Conservation (phyloP, 2,797 vertebrate species). For the Heteromormyrus szaboi region DNA sequence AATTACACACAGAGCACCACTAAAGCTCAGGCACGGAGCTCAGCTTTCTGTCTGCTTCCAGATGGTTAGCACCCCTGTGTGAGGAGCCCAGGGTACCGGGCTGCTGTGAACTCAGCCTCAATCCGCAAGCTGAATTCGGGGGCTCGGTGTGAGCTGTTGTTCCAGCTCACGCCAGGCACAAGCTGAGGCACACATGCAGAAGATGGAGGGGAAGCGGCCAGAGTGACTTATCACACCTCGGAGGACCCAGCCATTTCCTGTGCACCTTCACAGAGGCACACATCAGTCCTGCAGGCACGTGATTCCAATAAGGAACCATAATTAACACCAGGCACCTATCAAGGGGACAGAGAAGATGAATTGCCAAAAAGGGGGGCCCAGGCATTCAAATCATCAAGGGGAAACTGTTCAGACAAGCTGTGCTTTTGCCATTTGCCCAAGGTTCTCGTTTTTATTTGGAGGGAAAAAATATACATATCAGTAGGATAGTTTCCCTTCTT, state of each 20-base stretch:
- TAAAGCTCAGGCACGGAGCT: background rate
- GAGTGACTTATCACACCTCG: conserved; percentile 54
- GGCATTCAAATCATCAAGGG: conserved; percentile 58
- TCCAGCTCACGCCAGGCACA: conserved; percentile 57
- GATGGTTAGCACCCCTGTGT: background rate
- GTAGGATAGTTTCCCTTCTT: conserved; percentile 34
- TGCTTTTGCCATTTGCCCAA: conserved; percentile 43
- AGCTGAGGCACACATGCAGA: conserved; percentile 62
- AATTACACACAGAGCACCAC: background rate
- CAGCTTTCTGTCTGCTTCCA: background rate
- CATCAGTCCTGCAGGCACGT: conserved; percentile 57
- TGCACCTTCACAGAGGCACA: conserved; percentile 67
- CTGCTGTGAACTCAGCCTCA: background rate
- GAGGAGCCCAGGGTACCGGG: background rate
- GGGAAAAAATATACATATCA: background rate
- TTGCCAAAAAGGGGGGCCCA: conserved; percentile 29
- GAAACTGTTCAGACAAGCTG: conserved; percentile 57
- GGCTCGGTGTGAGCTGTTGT: conserved; percentile 37
- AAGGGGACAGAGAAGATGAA: conserved; percentile 6
- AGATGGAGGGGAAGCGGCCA: conserved; percentile 61
- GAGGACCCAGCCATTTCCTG: conserved; percentile 72
- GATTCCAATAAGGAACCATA: conserved; percentile 72
- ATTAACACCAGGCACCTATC: conserved; percentile 65
- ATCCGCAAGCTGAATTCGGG: background rate
- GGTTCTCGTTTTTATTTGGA: conserved; percentile 20